Evolutionary conservation across 2,797 vertebrate species (phyloP).

Genomic region (Anas capensis): DNA sequence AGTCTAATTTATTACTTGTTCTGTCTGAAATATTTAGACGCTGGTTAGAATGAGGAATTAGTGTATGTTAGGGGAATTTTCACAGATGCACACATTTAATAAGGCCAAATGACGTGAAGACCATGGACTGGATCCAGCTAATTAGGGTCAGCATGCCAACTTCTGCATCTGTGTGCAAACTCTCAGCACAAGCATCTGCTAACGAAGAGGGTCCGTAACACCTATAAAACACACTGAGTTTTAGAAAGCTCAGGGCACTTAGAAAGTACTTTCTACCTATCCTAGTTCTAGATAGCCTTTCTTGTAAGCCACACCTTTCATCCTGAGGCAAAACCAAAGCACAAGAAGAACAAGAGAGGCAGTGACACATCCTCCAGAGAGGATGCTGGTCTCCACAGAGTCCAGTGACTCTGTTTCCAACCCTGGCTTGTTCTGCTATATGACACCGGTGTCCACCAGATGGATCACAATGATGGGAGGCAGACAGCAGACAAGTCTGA

Average conservation of each 20-base stretch:
- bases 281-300: neutral
- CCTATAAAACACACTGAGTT: neutral
- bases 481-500: fast-evolving
- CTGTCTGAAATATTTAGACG: constrained; percentile 1
- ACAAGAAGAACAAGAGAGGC: neutral
- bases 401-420: fast-evolving
- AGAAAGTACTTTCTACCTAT: neutral
- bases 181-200: neutral
- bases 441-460: neutral
- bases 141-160: neutral
- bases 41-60: neutral
- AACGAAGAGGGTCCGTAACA: neutral
- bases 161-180: neutral
- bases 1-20: constrained; percentile 18
- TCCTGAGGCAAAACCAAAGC: neutral
- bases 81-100: constrained; percentile 31
- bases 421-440: neutral
- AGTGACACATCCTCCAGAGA: fast-evolving
- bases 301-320: neutral
- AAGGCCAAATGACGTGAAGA: neutral
- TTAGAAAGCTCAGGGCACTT: neutral
- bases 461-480: neutral
- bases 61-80: neutral
- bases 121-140: constrained; percentile 1
- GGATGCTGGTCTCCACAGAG: neutral